A percentile compares a stretch with the other conserved stretches of the same genome.
phyloP scores from a whole-genome alignment of 2,797 vertebrate species.

The Chelonia mydas region DNA sequence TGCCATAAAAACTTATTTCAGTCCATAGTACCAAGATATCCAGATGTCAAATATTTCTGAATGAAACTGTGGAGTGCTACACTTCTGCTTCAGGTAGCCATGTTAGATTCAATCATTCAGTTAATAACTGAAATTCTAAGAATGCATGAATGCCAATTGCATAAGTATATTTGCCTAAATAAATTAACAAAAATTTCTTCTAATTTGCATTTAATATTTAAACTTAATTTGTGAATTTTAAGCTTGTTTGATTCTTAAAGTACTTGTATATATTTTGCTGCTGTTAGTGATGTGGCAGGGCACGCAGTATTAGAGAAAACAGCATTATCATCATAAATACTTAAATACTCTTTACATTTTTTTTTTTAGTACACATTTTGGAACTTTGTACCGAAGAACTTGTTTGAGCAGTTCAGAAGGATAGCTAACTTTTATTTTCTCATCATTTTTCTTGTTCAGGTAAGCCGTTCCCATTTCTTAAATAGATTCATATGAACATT shows the following conservation, averaged over 20 bases:
- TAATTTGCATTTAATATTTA: neutral
- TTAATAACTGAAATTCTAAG: neutral
- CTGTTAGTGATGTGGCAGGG: neutral
- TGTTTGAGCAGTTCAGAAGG: constrained; percentile 98
- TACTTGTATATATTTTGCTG: neutral
- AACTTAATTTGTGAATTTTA: neutral
- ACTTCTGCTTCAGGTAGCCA: neutral
- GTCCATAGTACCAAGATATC: neutral
- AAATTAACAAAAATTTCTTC: neutral
- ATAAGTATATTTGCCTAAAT: neutral
- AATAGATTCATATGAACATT: neutral
- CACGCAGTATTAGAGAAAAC: neutral
- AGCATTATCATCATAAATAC: neutral
- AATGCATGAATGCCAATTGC: neutral
- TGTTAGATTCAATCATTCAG: neutral
- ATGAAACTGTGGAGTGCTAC: fast-evolving
- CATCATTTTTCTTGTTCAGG: constrained; percentile 99
- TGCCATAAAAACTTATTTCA: neutral
- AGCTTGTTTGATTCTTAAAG: neutral
- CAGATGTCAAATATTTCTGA: neutral
- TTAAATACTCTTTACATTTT: constrained; percentile 1
- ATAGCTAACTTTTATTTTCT: constrained; percentile 99
- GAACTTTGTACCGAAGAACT: constrained; percentile 98
- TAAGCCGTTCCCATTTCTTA: constrained; percentile 69
- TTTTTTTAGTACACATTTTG: constrained; percentile 94